Percentiles rank a stretch among this genome's conserved stretches.
These are phyloP conservation scores for Thaumatotibia leucotreta DNA, from an alignment of 1,140 invertebrate genomes.

Conservation along the genomic window DNA sequence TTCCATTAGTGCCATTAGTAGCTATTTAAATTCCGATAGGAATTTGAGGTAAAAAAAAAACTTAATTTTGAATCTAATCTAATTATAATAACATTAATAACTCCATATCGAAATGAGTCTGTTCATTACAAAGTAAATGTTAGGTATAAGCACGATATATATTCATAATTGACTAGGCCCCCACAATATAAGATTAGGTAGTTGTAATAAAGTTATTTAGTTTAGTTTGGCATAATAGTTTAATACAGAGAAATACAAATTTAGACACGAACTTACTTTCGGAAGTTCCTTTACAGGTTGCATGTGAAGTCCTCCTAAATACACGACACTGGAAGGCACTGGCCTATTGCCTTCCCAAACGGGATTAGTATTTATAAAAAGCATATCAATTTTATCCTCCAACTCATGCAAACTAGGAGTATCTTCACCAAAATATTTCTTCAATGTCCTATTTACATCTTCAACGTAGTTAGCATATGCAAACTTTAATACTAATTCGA, in stretches of 20 bases:
- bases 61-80: too few species aligned
- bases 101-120: too few species aligned
- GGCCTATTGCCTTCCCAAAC: constrained; percentile 71
- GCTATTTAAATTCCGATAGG: too few species aligned
- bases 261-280: constrained; percentile 32
- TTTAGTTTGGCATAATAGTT: background rate
- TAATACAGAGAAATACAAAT: background rate
- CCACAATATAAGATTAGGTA: background rate
- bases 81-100: too few species aligned
- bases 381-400: constrained; percentile 43
- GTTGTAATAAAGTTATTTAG: background rate
- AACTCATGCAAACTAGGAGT: constrained; percentile 33
- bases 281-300: constrained; percentile 46
- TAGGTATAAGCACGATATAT: too few species aligned
- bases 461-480: constrained; percentile 8
- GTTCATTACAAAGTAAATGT: too few species aligned
- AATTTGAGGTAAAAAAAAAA: too few species aligned
- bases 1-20: too few species aligned
- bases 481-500: constrained; percentile 15
- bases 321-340: constrained; percentile 74
- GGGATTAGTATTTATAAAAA: constrained; percentile 78
- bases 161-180: too few species aligned
- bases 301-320: constrained; percentile 78
- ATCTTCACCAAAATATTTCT: constrained; percentile 30
- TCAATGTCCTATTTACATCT: constrained; percentile 19